These are phyloP conservation scores for Perodicticus potto DNA, from an alignment of 2,797 vertebrate genomes.

Conservation along the genomic window DNA sequence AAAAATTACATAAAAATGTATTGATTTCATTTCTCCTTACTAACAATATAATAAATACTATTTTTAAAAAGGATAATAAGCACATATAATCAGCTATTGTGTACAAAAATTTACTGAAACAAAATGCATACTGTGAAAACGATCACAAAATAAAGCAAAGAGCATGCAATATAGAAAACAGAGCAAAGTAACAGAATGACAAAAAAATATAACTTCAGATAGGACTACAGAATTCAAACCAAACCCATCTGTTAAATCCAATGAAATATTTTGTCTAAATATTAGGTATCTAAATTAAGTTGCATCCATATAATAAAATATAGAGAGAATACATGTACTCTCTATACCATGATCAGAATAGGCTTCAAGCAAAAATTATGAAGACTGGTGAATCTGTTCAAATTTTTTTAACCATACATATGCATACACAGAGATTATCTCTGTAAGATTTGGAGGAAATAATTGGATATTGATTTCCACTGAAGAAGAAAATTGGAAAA, in stretches of 20 bases:
- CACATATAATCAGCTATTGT: background rate
- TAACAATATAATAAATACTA: background rate
- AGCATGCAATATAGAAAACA: background rate
- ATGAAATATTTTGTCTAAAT: background rate
- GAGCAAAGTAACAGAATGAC: background rate
- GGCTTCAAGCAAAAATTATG: background rate
- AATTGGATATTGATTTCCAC: slow-evolving; percentile 41
- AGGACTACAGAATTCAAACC: background rate
- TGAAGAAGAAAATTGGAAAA: background rate
- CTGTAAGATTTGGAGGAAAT: background rate
- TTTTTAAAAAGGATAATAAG: slow-evolving; percentile 47
- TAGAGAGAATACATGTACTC: background rate
- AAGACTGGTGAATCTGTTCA: background rate
- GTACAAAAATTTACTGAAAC: background rate
- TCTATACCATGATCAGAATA: background rate
- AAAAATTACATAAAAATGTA: background rate
- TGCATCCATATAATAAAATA: background rate
- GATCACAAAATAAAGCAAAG: background rate
- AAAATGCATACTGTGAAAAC: background rate
- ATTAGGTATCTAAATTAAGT: background rate
- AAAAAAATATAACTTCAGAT: background rate
- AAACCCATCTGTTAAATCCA: background rate
- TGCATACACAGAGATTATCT: background rate
- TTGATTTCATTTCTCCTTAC: background rate
- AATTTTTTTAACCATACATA: background rate